Evolutionary conservation across 2,888 invertebrate species (phyloP), one percentile per base, ranked within the genome.

Genomic region (Drosophila siamana): DNA sequence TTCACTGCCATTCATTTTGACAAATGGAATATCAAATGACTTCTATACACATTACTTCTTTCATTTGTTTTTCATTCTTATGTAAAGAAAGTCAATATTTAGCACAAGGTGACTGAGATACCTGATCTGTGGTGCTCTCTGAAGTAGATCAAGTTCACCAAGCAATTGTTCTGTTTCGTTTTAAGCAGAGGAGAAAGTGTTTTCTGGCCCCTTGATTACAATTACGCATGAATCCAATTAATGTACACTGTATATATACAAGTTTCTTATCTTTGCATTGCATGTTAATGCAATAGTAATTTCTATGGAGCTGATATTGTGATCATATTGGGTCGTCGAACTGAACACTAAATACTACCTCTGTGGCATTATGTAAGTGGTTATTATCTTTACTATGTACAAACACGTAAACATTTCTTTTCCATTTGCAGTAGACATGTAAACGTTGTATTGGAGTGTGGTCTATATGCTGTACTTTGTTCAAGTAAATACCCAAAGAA

Each of bases 141-240:
- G 38, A 70, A 54, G n/a, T 70, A 30, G 54, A 15, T 54, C 69
- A 70, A 69, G 63, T 55, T 50, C 54, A 46, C 30, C 30, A 26
- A n/a, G 11, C 28, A 36, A 43, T 36, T 38, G 50, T 9, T 51
- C 4, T 36, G 6, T 13, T 36, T 13, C 4, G n/a, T n/a, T n/a
- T n/a, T n/a, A n/a, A n/a, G 28, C 2, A 1, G 4, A 1, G 15
- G 13, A 15, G 44, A 46, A 47, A 28, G 46, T 19, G 19, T 3
- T 19, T 19, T 19, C 19, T 19, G 2, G 3, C 2, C 19, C 19
- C n/a, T n/a, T n/a, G n/a, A n/a, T n/a, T n/a, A n/a, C n/a, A n/a
- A n/a, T n/a, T n/a, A n/a, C n/a, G n/a, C n/a, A n/a, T n/a, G n/a
- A n/a, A n/a, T n/a, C n/a, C n/a, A n/a, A n/a, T n/a, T 19, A 19